Base-by-base conservation (phyloP, 1,140 invertebrate genomes). In the Megalonaias nervosa region DNA sequence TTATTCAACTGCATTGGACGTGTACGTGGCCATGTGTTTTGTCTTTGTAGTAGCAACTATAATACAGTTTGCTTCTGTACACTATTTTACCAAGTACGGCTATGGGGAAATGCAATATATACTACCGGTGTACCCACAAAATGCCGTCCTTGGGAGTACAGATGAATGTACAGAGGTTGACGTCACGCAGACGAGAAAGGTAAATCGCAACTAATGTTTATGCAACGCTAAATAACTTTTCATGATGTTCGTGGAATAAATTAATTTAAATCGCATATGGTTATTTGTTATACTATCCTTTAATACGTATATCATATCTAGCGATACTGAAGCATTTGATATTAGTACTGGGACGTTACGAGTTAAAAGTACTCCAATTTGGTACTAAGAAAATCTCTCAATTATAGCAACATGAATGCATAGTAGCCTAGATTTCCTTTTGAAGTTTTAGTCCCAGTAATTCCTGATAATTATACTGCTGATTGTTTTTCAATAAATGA, bases 81-180 rank as follows among this genome's bases (percentile, higher is more conserved):
- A 97, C 87, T 96, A 96, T 86, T 97, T 95, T 89, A 97, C 96
- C 9, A 97, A 97, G 89, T 94, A 96, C 81, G 95, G 96, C 17
- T 96, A 95, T 15, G 96, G 96, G 0, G 96, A 87, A 26, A 65
- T 58, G 15, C 70, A 64, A n/a, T 64, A 68, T 15, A 26, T 78
- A n/a, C 66, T 65, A 4, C 38, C 38, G 38, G 38, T 48, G 38
- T 48, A 48, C 38, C 6, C 38, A 48, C 38, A 48, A 48, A 48
- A 48, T 48, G 38, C 11, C 38, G 9, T 48, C 9, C 38, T 48
- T 48, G 61, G 59, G 26, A 67, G 57, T 56, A 74, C 74, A 38
- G 65, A 65, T 56, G 71, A 80, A 57, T 26, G 76, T 17, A 65
- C 72, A 31, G 79, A 76, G 58, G 31, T 71, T 55, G 69, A 75